Percentiles rank a stretch among this genome's conserved stretches.
Conservation (phyloP, 2,797 vertebrate genomes). For the Sitta carolinensis region DNA sequence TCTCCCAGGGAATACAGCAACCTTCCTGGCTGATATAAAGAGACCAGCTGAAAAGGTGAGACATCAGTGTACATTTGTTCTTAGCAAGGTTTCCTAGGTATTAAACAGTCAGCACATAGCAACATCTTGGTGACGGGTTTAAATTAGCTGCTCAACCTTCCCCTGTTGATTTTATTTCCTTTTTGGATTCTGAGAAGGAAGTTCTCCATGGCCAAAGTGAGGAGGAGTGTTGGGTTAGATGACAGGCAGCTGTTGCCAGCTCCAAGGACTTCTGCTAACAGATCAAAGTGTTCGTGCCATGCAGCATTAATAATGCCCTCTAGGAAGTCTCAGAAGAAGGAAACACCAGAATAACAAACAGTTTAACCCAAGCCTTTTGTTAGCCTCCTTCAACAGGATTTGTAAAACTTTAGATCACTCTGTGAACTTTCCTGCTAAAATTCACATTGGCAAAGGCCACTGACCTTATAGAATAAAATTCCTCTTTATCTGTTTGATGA, state of each 20-base stretch:
- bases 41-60: conserved; percentile 60
- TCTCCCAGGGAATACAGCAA: conserved; percentile 14
- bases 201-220: not conserved
- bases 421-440: not conserved
- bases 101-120: not conserved
- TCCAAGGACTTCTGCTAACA: not conserved
- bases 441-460: not conserved
- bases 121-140: not conserved
- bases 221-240: not conserved
- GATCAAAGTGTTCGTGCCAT: not conserved
- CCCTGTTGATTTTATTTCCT: not conserved
- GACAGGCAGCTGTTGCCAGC: not conserved
- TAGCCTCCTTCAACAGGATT: not conserved
- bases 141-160: not conserved
- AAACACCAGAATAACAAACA: not conserved
- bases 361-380: not conserved
- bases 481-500: not conserved
- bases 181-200: conserved; percentile 9
- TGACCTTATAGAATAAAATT: not conserved
- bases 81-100: not conserved
- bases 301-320: conserved; percentile 6
- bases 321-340: not conserved
- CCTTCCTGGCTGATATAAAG: conserved; percentile 29
- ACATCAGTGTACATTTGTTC: not conserved
- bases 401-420: not conserved